Conservation (phyloP, 2,888 invertebrate genomes). For the Cantharis lateralis region DNA sequence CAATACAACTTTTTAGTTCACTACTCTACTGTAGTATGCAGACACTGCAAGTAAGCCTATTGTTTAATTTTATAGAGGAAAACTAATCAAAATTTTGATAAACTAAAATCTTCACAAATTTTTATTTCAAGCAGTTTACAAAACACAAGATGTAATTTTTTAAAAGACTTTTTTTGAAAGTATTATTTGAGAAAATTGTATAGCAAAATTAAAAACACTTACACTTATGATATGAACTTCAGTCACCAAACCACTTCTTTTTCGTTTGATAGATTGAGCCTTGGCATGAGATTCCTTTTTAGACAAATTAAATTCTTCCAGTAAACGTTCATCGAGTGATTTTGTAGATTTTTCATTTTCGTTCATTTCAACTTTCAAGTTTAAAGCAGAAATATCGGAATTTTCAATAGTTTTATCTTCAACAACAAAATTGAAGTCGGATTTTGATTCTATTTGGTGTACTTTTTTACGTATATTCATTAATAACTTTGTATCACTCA, state of each 20-base stretch:
- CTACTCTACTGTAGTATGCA: no score
- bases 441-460: conserved; percentile 51
- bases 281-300: conserved; percentile 36
- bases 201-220: conserved; percentile 48
- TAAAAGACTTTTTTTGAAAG: no score
- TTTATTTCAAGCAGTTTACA: no score
- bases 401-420: conserved; percentile 41
- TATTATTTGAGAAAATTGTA: no score
- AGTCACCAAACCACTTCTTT: conserved; percentile 63
- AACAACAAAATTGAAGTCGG: conserved; percentile 43
- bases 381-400: conserved; percentile 37
- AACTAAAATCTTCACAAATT: no score
- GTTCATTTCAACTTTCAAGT: conserved; percentile 30
- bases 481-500: conserved; percentile 44
- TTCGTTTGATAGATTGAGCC: conserved; percentile 51
- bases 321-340: conserved; percentile 48
- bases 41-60: no score
- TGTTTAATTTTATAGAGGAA: no score
- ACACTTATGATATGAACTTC: conserved; percentile 67
- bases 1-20: neutral
- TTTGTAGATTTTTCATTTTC: conserved; percentile 33
- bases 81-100: no score
- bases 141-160: no score
- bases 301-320: conserved; percentile 44
- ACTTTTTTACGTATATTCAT: conserved; percentile 50